Base-by-base conservation (phyloP, 2,113 vertebrate species). In the Rhegmatorhina hoffmannsi region DNA sequence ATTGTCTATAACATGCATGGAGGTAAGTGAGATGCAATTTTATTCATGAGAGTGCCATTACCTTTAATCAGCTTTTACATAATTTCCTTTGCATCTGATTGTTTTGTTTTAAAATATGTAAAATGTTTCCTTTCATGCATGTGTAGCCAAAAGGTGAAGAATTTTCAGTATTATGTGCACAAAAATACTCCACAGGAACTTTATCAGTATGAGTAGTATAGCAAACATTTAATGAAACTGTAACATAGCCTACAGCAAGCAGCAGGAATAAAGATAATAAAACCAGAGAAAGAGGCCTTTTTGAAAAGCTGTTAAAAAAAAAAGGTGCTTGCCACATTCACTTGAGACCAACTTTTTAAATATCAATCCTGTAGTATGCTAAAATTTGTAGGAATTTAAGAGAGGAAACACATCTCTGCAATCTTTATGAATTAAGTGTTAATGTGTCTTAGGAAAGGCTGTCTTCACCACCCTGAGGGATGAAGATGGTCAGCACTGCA, bases 61-160 rank as follows among this genome's bases (percentile, higher is more conserved):
- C 69, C 49, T 89, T 91, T 79, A 95, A 87, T 79, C 84, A 82
- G 26, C 6, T 91, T 87, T 81, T 87, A 72, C 36, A 49, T 70
- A 73, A 80, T 87, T 94, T 76, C 40, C 50, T 62, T 91, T 85
- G 40, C 53, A 72, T 78, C n/a, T 73, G 56, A 64, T 87, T 56
- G 17, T 55, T 94, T 78, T 78, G 21, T 34, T 82, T 95, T 92
- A 17, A 89, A 84, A 79, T 84, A 52, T 7, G 14, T 56, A n/a
- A 84, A 84, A 67, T 40, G 8, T 49, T 91, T 67, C 20, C 34
- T 88, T 86, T 80, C 38, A 10, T 21, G 46, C 4, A 18, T 12
- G 11, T 52, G 16, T 24, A 76, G 46, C 10, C 14, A 53, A 78
- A 91, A 87, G 43, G 29, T 79, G 46, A 84, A 72, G 28, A 84